Evolutionary conservation across 1,140 invertebrate species (phyloP).

Genomic region (Drosophila burlai): DNA sequence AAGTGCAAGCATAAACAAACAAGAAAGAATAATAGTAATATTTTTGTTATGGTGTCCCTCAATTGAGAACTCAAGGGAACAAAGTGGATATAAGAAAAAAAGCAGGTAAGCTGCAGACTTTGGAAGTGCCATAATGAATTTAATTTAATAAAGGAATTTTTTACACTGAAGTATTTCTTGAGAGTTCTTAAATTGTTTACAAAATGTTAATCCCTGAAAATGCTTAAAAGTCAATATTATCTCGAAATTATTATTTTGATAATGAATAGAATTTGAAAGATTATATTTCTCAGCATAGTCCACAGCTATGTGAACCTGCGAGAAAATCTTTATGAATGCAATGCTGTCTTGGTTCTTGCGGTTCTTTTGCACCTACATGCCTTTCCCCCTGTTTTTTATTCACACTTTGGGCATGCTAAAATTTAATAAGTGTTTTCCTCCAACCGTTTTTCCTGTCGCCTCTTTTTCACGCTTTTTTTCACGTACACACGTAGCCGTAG

Average conservation of each 20-base stretch:
- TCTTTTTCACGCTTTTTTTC: slow-evolving; percentile 59
- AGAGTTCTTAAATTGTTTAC: background rate
- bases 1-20: slow-evolving; percentile 55
- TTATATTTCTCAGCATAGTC: background rate
- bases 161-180: background rate
- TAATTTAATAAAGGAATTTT: background rate
- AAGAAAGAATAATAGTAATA: slow-evolving; percentile 31
- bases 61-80: slow-evolving; percentile 36
- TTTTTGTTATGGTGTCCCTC: slow-evolving; percentile 50
- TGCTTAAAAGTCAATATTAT: too few relatives aligned
- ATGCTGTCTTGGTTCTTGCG: slow-evolving; percentile 47
- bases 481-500: slow-evolving; percentile 12
- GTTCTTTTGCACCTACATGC: slow-evolving; percentile 19
- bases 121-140: background rate
- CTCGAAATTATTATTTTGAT: background rate
- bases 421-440: slow-evolving; percentile 81
- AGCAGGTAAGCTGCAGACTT: slow-evolving; percentile 36
- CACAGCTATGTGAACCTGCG: slow-evolving; percentile 48
- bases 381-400: background rate
- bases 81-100: slow-evolving; percentile 59
- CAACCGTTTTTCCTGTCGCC: slow-evolving; percentile 68
- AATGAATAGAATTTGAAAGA: background rate
- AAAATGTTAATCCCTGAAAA: background rate
- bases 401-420: slow-evolving; percentile 67
- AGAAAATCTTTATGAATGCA: slow-evolving; percentile 29